These are phyloP conservation scores for Acrocyrtus sp. DNA, from an alignment of 2,888 invertebrate genomes.

Conservation along the genomic window DNA sequence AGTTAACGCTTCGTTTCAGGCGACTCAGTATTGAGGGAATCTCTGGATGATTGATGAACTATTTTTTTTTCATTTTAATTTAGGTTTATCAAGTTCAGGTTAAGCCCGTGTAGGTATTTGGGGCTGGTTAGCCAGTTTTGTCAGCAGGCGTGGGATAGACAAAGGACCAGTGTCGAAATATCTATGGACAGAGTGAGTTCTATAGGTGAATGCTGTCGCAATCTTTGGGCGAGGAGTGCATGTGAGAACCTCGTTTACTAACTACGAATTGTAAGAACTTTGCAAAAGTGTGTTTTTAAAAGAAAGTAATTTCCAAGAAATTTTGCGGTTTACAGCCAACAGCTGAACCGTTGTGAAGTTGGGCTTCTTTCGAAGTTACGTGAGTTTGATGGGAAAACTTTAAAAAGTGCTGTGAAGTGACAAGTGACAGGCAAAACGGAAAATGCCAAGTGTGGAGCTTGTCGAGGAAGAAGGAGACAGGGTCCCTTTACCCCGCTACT, in stretches of 20 bases:
- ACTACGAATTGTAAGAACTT: no score
- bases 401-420: not conserved
- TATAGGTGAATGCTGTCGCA: not conserved
- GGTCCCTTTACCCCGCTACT: constrained; percentile 30
- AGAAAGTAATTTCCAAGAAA: no score
- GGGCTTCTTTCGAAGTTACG: no score
- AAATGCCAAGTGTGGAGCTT: constrained; percentile 42
- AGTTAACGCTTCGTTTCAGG: constrained; percentile 29
- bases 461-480: constrained; percentile 2
- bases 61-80: no score
- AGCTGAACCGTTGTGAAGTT: no score
- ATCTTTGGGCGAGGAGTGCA: not conserved
- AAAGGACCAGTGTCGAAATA: constrained; percentile 37
- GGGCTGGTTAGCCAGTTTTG: constrained; percentile 6
- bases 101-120: not conserved
- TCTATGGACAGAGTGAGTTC: constrained; percentile 18
- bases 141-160: not conserved
- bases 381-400: not conserved
- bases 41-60: constrained; percentile 48
- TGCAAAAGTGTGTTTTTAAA: no score
- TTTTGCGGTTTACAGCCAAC: no score
- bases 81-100: no score
- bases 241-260: no score
- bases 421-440: not conserved
- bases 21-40: constrained; percentile 10